Conservation (phyloP, 1,140 invertebrate genomes). For the Aphis craccivora region DNA sequence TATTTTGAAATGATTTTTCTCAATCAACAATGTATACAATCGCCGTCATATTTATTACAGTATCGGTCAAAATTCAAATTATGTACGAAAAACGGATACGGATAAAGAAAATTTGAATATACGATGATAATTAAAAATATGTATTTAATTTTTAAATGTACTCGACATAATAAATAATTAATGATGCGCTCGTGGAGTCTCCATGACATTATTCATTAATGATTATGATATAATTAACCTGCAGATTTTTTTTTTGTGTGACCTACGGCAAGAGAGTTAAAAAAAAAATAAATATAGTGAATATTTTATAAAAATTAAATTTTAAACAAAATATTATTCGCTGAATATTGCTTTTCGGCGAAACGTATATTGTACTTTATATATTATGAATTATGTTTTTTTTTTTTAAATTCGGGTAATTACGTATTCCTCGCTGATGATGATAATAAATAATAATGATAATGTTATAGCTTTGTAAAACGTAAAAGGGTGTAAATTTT, state of each 20-base stretch:
- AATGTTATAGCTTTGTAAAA: not conserved
- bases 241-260: not conserved
- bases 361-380: not conserved
- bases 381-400: not conserved
- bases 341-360: conserved; percentile 1
- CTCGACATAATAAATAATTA: not conserved
- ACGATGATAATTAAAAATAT: not conserved
- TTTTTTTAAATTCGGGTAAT: not conserved
- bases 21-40: not conserved
- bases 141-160: not conserved
- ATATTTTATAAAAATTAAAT: conserved; percentile 4
- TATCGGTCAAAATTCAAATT: not conserved
- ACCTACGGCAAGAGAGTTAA: not conserved
- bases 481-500: not conserved
- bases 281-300: not conserved
- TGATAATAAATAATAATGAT: not conserved
- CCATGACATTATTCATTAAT: not conserved
- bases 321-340: not conserved
- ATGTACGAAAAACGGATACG: not conserved
- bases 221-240: conserved; percentile 8
- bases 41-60: too few species aligned
- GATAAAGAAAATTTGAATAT: not conserved
- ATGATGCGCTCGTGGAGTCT: not conserved
- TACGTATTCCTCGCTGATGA: not conserved
- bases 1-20: not conserved